Evolutionary conservation across 2,888 invertebrate genomes (phyloP).

Genomic region (Habrosyne pyritoides): DNA sequence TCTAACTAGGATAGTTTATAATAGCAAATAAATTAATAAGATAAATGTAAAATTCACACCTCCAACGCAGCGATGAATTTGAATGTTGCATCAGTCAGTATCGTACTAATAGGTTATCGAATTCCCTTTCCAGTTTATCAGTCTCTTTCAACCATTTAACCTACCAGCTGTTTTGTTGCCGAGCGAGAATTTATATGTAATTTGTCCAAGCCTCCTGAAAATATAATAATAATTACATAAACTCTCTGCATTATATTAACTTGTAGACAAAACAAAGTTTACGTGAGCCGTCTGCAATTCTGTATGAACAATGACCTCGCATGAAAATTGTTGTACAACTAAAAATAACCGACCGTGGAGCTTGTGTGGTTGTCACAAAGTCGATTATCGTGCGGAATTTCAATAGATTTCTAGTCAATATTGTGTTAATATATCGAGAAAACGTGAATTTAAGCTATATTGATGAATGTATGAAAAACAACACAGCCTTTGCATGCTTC

Average conservation of each 20-base stretch:
- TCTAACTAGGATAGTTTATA: no score
- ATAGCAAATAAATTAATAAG: no score
- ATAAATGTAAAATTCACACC: no score
- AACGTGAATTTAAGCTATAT: no score
- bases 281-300: slow-evolving; percentile 19
- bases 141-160: no score
- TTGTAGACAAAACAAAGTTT: slow-evolving; percentile 30
- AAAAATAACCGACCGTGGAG: slow-evolving; percentile 44
- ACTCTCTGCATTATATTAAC: slow-evolving; percentile 21
- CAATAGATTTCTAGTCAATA: neutral
- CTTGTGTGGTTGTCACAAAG: slow-evolving; percentile 9
- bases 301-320: slow-evolving; percentile 49
- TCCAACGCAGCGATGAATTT: no score
- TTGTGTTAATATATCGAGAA: neutral
- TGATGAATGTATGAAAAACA: no score
- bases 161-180: neutral
- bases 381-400: neutral
- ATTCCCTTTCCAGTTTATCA: no score
- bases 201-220: slow-evolving; percentile 20
- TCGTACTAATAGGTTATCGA: no score
- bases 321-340: slow-evolving; percentile 45
- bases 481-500: no score
- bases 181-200: neutral
- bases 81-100: no score
- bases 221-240: slow-evolving; percentile 37